Evolutionary conservation across 2,888 invertebrate genomes (phyloP), one percentile per base, ranked within the genome.

Genomic region (Teleogryllus oceanicus): DNA sequence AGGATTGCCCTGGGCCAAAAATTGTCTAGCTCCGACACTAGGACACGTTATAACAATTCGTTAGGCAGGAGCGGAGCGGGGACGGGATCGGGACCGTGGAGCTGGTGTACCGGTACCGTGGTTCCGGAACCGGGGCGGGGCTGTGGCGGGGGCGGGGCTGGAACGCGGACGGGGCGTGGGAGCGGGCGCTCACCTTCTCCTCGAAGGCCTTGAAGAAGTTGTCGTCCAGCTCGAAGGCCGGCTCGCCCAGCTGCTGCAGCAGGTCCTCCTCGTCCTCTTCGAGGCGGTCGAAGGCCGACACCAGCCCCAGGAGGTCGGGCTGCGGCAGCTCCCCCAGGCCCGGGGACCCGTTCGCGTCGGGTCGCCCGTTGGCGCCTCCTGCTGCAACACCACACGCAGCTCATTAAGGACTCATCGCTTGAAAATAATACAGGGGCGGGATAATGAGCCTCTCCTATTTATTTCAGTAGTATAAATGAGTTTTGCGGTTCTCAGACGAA

Each of bases 211-310:
- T 86, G 81, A 87, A 87, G 82, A 87, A 86, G 80, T 86, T 86
- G 85, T 96, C 96, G n/a, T 62, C 62, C 84, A 96, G 91, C 87
- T 96, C 96, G 85, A 96, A 96, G 81, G 94, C 92, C 79, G 94
- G 93, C 84, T 96, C 96, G 62, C 93, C 93, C 76, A 95, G 88
- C 86, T 94, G 94, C 84, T 94, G 94, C 85, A 95, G 92, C 82
- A 95, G 91, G 84, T 95, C 94, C 83, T 94, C 94, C 78, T 93
- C 92, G 85, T 94, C 94, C 79, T 89, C 90, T 83, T 89, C 89
- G 76, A 92, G 87, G 0, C 90, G 62, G n/a, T 62, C n/a, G 62
- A 62, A 62, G n/a, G 13, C 90, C 5, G 90, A 89, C 75, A 92
- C 93, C 82, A 93, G 89, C 84, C 91, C 92, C 81, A 91, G 91